Evolutionary conservation across 2,888 invertebrate species (phyloP).

Genomic region (Helleia helle): DNA sequence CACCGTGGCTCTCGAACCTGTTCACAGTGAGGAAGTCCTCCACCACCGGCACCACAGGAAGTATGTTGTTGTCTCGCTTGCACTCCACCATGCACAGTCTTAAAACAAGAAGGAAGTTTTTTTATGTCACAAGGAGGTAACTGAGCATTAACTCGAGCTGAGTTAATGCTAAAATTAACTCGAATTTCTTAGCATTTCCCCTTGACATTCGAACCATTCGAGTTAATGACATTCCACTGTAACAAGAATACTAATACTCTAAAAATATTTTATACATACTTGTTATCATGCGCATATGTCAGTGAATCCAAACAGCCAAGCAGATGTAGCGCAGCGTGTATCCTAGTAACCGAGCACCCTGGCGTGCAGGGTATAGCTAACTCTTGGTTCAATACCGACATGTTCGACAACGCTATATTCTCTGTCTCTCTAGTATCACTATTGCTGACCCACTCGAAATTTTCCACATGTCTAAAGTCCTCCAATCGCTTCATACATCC

Average conservation of each 20-base stretch:
- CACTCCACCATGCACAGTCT: conserved; percentile 44
- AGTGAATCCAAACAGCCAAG: conserved; percentile 92
- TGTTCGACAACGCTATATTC: conserved; percentile 47
- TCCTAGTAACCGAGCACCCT: conserved; percentile 82
- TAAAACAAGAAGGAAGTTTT: neutral
- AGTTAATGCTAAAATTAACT: too few relatives aligned
- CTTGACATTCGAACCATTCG: too few relatives aligned
- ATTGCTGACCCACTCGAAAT: conserved; percentile 41
- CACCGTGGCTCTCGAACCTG: conserved; percentile 95
- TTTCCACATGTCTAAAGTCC: conserved; percentile 53
- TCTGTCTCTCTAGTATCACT: conserved; percentile 39
- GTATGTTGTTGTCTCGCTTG: conserved; percentile 38
- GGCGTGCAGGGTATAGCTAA: conserved; percentile 84
- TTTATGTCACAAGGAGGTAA: too few relatives aligned
- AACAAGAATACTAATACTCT: too few relatives aligned
- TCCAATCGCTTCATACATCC: conserved; percentile 56
- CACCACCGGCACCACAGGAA: conserved; percentile 62
- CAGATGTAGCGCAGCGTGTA: conserved; percentile 92
- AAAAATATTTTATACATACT: conserved; percentile 40
- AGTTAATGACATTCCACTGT: too few relatives aligned
- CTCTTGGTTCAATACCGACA: conserved; percentile 85
- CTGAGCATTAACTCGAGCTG: too few relatives aligned
- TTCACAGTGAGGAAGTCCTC: conserved; percentile 89
- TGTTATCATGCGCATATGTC: conserved; percentile 84
- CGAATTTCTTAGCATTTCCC: too few relatives aligned